Base-by-base conservation (phyloP, 2,113 vertebrate species). In the Cyprinodon brontotheroides region DNA sequence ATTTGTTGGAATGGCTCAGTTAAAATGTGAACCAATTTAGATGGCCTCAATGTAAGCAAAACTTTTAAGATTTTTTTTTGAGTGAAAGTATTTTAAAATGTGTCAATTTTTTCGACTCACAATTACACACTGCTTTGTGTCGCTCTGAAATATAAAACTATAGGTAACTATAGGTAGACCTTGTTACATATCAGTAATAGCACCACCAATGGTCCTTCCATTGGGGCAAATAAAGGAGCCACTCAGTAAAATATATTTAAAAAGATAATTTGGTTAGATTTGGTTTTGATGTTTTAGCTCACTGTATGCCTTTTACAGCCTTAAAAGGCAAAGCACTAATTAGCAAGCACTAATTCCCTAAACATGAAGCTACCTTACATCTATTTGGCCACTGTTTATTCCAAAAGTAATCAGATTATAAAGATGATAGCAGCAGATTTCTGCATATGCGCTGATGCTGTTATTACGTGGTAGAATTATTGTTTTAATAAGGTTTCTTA, bases 211-310 rank as follows among this genome's bases (percentile, higher is more conserved):
- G 80, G 77, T 67, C 63, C 14, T 82, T 80, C 83, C 20, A 72
- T 73, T 74, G 86, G 75, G 82, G 79, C 71, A 80, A 85, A 87
- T 86, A 90, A 90, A 92, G 87, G 72, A 90, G 72, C 70, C 70
- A 86, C 89, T 91, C 90, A 85, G 53, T 87, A 76, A 82, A 77
- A 70, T 79, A 74, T 8, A 50, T 77, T 40, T 78, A 68, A 69
- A 76, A 84, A 88, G 82, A 80, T 13, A 41, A 72, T 57, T 80
- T 77, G 72, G 71, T 75, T 53, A 66, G 80, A 79, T 60, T 89
- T 88, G 68, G 83, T 87, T 88, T 76, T 79, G 74, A 79, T 71
- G 75, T 78, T 57, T 89, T 94, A 92, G 93, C 91, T 79, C 15
- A 2, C 17, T 65, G 75, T 61, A 12, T 38, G 65, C 47, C 65